Percentiles rank a stretch among this genome's conserved stretches.
Conservation (phyloP, 2,113 vertebrate species). For the Rhabdomys dilectus region DNA sequence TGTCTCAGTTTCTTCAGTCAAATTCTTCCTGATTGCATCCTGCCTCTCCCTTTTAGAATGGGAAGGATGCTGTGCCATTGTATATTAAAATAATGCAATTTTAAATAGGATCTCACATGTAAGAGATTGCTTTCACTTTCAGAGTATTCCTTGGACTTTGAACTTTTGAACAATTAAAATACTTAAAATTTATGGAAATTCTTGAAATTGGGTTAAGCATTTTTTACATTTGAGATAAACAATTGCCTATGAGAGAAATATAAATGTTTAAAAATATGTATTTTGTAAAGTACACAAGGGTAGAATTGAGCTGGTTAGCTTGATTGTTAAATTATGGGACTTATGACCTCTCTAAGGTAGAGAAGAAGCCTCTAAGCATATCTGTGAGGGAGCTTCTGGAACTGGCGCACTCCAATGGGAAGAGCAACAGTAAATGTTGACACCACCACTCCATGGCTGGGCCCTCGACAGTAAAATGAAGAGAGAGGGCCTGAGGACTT, state of each 20-base stretch:
- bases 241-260: neutral
- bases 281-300: neutral
- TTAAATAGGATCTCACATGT: neutral
- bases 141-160: neutral
- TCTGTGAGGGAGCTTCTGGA: neutral
- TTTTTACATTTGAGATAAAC: neutral
- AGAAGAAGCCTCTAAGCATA: neutral
- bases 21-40: neutral
- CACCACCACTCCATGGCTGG: too few relatives aligned
- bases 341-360: neutral
- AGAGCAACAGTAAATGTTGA: too few relatives aligned
- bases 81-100: too few relatives aligned
- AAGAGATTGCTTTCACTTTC: neutral
- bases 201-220: neutral
- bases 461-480: accelerated
- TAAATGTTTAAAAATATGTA: neutral
- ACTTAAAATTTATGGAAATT: neutral
- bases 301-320: neutral
- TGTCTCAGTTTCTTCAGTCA: too few relatives aligned
- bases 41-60: neutral
- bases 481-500: too few relatives aligned
- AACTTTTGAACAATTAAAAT: neutral
- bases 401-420: neutral
- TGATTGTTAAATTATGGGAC: neutral
- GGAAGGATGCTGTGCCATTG: neutral